Conservation (phyloP, 64 coral and sea anemone species). For the Stylophora pistillata region DNA sequence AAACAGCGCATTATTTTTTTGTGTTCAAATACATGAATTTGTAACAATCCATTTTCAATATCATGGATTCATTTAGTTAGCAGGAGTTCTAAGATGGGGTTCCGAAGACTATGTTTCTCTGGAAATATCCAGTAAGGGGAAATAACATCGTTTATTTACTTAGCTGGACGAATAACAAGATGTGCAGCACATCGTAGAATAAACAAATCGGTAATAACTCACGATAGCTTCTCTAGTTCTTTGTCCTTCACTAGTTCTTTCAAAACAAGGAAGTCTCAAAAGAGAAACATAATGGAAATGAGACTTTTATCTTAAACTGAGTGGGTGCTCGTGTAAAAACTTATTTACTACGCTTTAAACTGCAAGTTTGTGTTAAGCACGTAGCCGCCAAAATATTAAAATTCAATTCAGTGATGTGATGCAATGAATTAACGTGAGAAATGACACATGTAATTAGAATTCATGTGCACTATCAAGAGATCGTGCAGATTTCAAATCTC, state of each 20-base stretch:
- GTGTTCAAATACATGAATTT: not conserved
- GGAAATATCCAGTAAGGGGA: not conserved
- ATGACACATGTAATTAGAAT: not conserved
- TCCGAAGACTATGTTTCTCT: not conserved
- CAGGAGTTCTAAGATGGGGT: not conserved
- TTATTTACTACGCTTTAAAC: not conserved
- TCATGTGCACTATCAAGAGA: not conserved
- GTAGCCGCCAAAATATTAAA: not conserved
- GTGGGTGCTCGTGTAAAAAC: not conserved
- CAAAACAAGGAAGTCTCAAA: not conserved
- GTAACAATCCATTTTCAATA: not conserved
- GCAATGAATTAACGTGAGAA: not conserved
- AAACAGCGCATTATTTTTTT: no score
- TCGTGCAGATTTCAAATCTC: not conserved
- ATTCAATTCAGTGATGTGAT: slow-evolving; percentile 1
- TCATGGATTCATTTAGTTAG: not conserved
- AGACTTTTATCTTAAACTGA: not conserved
- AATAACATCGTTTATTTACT: not conserved
- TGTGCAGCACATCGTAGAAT: not conserved
- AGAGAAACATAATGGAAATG: not conserved
- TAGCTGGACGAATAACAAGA: not conserved
- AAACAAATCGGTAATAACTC: slow-evolving; percentile 3
- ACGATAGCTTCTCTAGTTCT: not conserved
- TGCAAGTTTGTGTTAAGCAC: not conserved
- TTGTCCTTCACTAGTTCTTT: not conserved